Evolutionary conservation across 1,140 invertebrate genomes (phyloP), one percentile per base, ranked within the genome.

Genomic region (Drosophila sturtevanti): DNA sequence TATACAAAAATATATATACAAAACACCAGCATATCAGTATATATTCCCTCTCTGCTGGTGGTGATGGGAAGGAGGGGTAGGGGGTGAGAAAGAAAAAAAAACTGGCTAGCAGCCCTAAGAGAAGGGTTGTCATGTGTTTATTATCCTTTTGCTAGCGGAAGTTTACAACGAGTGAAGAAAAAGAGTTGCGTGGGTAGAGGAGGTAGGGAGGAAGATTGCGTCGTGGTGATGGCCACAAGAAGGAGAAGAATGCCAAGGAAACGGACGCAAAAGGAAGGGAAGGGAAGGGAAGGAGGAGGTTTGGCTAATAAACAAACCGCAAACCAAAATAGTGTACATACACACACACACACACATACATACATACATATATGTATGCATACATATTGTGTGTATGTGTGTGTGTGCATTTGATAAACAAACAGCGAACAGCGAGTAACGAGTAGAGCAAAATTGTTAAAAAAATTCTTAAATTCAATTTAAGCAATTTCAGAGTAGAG

Each of bases 91-190:
- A 24, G 4, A 24, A 24, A 24, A 24, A 24, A 24, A 24, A 2
- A 24, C 24, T 24, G 48, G 54, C 54, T 12, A 24, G n/a, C 24
- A 34, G 54, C 54, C 31, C 27, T 34, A 56, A 34, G 24, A 41
- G n/a, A 38, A 44, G 72, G 71, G 73, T 68, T 77, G 66, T 70
- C 72, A 77, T 77, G 73, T 70, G 74, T 65, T 77, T 65, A 77
- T 77, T 77, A 70, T 77, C 67, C 38, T 35, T 48, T 63, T 24
- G 27, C 24, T 21, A 41, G 54, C 54, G 65, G 44, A 75, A 69
- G 65, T 77, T 75, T 76, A 63, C 64, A 74, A 59, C 66, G 27
- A n/a, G 14, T 41, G 34, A 54, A 54, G 48, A 52, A 52, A 14
- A 31, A 59, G 24, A 34, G 52, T 52, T 11, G 54, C 12, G 22